Base-by-base conservation (phyloP, 37 sponge, comb jelly and placozoan species). In the Cliona cf. orientalis region DNA sequence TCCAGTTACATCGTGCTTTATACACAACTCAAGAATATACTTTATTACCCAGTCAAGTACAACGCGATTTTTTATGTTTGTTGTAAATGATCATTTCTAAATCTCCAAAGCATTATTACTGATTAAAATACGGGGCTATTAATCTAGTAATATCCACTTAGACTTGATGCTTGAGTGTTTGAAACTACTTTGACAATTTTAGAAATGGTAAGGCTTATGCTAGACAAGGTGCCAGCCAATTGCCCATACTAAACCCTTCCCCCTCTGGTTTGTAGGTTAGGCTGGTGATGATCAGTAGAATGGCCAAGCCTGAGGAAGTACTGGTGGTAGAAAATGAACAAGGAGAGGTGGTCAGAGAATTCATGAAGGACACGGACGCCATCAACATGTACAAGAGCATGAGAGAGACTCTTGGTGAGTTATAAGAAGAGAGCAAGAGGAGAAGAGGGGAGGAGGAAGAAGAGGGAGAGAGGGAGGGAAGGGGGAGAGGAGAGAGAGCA, bases 291-390 rank as follows among this genome's bases (percentile, higher is more conserved):
- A 92, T 99, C 42, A 84, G 90, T 45, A 87, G 91, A 25, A 99
- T 99, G 99, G 97, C 95, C 81, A 99, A 99, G 74, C 99, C 99
- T 3, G 99, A 99, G 69, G 99, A 99, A 75, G 99, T 99, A 45
- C 26, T 99, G 69, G 95, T 99, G 62, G 97, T 99, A 41, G 99
- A 99, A 91, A 99, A 91, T 80, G 99, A 99, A 32, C 97, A 96
- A 65, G 99, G 99, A 66, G 99, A 99, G 80, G 99, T 92, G 33
- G 99, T 99, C 23, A 81, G 99, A 62, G 99, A 99, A 84, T 88
- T 90, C 83, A 96, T 99, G 95, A 96, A 96, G 89, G 99, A 99
- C 81, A 99, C 99, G 0, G 97, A 99, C 58, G 99, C 99, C 66
- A 96, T 99, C 67, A 97, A 83, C 80, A 88, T 99, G 93, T 99